Percentiles rank a stretch among this genome's conserved stretches.
phyloP scores from a whole-genome alignment of 92 coral and sea anemone species.

The Nematostella vectensis region DNA sequence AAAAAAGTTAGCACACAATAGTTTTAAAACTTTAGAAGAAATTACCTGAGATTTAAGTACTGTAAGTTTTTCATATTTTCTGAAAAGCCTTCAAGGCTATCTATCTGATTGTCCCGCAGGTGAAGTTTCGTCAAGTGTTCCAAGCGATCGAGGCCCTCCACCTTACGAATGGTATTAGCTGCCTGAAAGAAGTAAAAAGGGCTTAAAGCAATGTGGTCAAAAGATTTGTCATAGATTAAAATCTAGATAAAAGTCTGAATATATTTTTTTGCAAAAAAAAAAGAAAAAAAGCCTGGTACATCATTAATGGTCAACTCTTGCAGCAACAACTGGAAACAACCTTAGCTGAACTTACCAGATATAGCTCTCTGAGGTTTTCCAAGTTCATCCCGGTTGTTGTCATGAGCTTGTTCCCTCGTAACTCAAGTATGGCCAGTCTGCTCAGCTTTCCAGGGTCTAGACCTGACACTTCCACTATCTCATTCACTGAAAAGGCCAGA shows the following conservation, averaged over 20 bases:
- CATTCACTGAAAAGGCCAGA: constrained; percentile 40
- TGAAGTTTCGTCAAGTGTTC: constrained; percentile 84
- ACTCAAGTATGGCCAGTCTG: constrained; percentile 62
- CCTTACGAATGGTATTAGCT: constrained; percentile 68
- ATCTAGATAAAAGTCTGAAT: neutral
- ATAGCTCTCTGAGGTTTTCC: constrained; percentile 76
- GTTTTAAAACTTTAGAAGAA: too few species aligned
- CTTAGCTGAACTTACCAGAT: constrained; percentile 69
- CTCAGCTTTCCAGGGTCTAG: constrained; percentile 66
- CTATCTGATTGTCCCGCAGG: constrained; percentile 92
- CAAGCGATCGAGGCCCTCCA: constrained; percentile 83
- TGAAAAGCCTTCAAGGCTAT: constrained; percentile 88
- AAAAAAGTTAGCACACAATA: neutral
- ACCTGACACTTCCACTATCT: constrained; percentile 74
- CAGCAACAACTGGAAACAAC: too few species aligned
- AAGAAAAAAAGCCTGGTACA: too few species aligned
- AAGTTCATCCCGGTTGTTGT: constrained; percentile 76
- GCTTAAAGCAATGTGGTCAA: too few species aligned
- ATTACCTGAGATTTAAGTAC: constrained; percentile 76
- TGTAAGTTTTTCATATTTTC: constrained; percentile 85
- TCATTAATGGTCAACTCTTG: too few species aligned
- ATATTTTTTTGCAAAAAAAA: neutral
- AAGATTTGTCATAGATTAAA: neutral
- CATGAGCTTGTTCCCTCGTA: constrained; percentile 83
- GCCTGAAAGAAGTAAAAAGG: constrained; percentile 32